Base-by-base conservation (phyloP, 2,113 vertebrate genomes). In the Colistium nudipinnis region DNA sequence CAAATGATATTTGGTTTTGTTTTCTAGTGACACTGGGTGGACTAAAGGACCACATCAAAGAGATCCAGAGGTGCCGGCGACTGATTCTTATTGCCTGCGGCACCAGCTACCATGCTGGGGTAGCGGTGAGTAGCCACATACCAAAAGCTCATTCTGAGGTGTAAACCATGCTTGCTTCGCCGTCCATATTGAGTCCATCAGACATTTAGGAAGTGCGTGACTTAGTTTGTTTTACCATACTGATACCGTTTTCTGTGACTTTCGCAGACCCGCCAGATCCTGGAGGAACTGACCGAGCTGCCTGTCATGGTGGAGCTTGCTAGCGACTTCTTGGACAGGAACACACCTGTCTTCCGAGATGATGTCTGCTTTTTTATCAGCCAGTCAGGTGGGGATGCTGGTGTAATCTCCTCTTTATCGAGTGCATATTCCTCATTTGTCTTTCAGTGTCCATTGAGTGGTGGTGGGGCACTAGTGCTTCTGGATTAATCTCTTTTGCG, bases 281-380 rank as follows among this genome's bases (percentile, higher is more conserved):
- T 99, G 59, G 98, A 99, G 61, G 98, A 99, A 73, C 92, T 99
- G 61, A 99, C 98, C 0, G 98, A 99, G 82, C 65, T 99, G 65
- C 98, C 98, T 0, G 98, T 99, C 48, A 99, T 99, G 98, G 96
- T 99, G 80, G 98, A 99, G 77, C 92, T 99, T 1, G 96, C 98
- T 79, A 99, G 98, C 10, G 98, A 99, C 90, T 99, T 99, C 89
- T 80, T 99, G 93, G 98, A 99, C 88, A 94, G 98, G 78, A 99
- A 98, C 92, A 99, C 98, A 0, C 98, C 98, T 0, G 98, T 99
- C 73, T 99, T 98, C 89, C 88, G 98, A 77, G 98, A 99, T 0
- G 98, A 99, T 0, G 97, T 99, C 70, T 99, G 98, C 91, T 99
- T 99, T 86, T 98, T 99, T 86, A 96, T 99, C 91, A 99, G 97